These are phyloP conservation scores for Cercocebus atys DNA, from an alignment of 2,113 vertebrate species.

Conservation along the genomic window DNA sequence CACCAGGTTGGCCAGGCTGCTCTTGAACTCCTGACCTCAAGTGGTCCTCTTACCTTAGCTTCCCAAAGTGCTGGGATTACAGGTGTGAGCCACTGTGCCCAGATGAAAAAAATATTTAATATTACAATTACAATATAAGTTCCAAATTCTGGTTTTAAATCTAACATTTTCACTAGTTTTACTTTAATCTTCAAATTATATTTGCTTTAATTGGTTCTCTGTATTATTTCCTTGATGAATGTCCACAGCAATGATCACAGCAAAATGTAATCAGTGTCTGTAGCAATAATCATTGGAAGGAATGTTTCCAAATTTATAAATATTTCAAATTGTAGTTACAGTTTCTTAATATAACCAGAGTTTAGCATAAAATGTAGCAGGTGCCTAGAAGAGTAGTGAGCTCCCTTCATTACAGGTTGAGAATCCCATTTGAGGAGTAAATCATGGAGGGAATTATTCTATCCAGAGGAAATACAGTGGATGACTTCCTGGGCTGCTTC, in stretches of 20 bases:
- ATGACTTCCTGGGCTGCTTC: background rate
- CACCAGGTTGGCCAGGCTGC: no score
- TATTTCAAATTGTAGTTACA: background rate
- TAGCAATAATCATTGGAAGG: background rate
- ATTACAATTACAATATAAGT: background rate
- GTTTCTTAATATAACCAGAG: background rate
- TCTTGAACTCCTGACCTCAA: no score
- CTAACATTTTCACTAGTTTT: background rate
- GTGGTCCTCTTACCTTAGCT: no score
- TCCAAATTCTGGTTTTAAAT: background rate
- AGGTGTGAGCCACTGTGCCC: no score
- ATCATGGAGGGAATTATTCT: background rate
- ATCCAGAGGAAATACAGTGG: no score
- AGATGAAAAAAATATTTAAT: background rate
- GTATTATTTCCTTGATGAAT: background rate
- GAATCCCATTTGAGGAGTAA: background rate
- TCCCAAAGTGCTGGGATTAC: no score
- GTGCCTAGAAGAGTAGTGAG: background rate
- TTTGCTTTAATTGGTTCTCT: background rate
- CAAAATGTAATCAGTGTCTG: background rate
- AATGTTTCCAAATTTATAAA: background rate
- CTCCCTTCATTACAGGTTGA: background rate
- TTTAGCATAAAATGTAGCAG: background rate
- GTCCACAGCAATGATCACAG: background rate
- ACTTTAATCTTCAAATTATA: slow-evolving; percentile 23